A percentile compares a stretch with the other conserved stretches of the same genome.
These are phyloP conservation scores for Drosophila azteca DNA, from an alignment of 1,140 invertebrate species.

Conservation along the genomic window DNA sequence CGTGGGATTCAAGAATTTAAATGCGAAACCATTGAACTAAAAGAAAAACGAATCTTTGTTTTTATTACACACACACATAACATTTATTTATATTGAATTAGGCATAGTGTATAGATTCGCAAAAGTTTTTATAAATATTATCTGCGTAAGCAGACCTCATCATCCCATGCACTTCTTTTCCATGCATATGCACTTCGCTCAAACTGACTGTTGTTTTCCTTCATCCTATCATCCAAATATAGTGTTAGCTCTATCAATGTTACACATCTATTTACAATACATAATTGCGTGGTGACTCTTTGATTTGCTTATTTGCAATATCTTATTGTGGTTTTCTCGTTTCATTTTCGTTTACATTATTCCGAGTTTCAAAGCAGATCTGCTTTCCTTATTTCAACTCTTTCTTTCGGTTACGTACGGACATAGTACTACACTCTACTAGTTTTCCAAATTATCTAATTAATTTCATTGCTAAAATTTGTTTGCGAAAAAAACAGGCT, in stretches of 20 bases:
- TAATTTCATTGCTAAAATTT: slow-evolving; percentile 59
- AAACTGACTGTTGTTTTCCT: slow-evolving; percentile 29
- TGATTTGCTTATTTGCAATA: slow-evolving; percentile 58
- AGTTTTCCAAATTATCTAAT: slow-evolving; percentile 68
- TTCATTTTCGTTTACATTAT: slow-evolving; percentile 55
- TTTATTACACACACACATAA: slow-evolving; percentile 71
- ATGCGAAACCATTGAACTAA: too few relatives aligned
- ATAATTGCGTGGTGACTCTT: slow-evolving; percentile 63
- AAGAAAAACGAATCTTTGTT: too few relatives aligned
- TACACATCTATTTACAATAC: slow-evolving; percentile 76
- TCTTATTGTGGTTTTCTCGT: slow-evolving; percentile 21
- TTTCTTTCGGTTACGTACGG: slow-evolving; percentile 23
- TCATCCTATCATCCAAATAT: slow-evolving; percentile 19
- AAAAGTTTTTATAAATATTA: slow-evolving; percentile 55
- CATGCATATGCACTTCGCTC: slow-evolving; percentile 4
- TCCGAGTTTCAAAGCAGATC: slow-evolving; percentile 44
- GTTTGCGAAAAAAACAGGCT: slow-evolving; percentile 51
- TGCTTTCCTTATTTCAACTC: slow-evolving; percentile 23
- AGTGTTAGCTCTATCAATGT: slow-evolving; percentile 68
- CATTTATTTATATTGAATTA: slow-evolving; percentile 79
- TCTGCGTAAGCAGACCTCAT: neutral
- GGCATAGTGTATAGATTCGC: slow-evolving; percentile 70
- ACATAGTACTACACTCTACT: slow-evolving; percentile 67
- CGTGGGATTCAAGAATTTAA: too few relatives aligned
- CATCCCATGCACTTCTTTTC: slow-evolving; percentile 8